phyloP scores from a whole-genome alignment of 2,888 invertebrate species.

The Pyrrhia umbra region DNA sequence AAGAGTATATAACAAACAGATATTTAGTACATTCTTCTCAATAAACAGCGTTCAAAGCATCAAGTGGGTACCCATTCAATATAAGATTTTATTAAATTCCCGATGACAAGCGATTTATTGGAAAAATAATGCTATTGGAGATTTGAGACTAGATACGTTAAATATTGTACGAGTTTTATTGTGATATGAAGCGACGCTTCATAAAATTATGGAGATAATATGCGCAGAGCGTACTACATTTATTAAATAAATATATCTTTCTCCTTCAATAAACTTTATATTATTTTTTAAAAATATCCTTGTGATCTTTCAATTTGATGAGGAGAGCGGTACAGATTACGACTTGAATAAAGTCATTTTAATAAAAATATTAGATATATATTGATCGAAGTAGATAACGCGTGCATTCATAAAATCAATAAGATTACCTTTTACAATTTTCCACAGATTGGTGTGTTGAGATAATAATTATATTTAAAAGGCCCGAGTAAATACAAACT shows the following conservation, averaged over 20 bases:
- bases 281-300: background rate
- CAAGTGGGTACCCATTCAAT: slow-evolving; percentile 67
- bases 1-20: background rate
- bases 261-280: slow-evolving; percentile 18
- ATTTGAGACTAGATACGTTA: slow-evolving; percentile 49
- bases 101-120: slow-evolving; percentile 66
- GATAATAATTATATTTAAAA: too few relatives aligned
- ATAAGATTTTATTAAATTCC: slow-evolving; percentile 71
- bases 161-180: slow-evolving; percentile 46
- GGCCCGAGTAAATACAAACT: background rate
- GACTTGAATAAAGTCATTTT: background rate
- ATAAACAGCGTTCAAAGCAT: slow-evolving; percentile 65
- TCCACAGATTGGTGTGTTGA: background rate
- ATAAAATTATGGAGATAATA: slow-evolving; percentile 29
- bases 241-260: slow-evolving; percentile 17
- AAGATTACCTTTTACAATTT: background rate
- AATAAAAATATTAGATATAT: background rate
- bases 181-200: slow-evolving; percentile 28
- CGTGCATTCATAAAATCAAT: background rate
- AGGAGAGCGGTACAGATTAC: background rate
- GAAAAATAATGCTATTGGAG: slow-evolving; percentile 57
- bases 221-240: slow-evolving; percentile 4
- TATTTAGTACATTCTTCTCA: slow-evolving; percentile 45
- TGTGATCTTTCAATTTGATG: background rate
- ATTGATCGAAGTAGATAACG: background rate